Base-by-base conservation (phyloP, 2,888 invertebrate genomes). In the Hydraecia micacea region DNA sequence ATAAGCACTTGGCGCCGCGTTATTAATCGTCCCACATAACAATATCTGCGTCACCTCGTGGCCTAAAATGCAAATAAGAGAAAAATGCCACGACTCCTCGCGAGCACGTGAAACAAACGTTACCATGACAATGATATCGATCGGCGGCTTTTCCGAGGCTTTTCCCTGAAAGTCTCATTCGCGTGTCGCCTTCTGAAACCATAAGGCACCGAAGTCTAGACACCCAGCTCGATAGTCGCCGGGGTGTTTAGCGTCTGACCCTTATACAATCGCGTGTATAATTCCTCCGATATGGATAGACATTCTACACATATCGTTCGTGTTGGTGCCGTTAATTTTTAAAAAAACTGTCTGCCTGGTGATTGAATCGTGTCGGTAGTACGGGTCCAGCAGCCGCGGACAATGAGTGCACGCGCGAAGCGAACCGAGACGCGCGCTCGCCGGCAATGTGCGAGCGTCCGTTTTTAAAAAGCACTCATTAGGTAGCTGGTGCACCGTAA, bases 71-170 rank as follows among this genome's bases (percentile, higher is more conserved):
- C 95, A 95, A 96, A 96, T 95, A 92, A 80, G 89, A 93, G 92
- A 94, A 94, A 95, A 94, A 94, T 90, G 89, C 92, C 92, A 89
- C 91, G 92, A 92, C 91, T 94, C 92, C 93, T 93, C 90, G 86
- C 90, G 88, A 92, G 90, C 94, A 95, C 95, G 93, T 95, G 94
- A 96, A 96, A 95, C 96, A 95, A 93, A 93, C 95, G 96, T 96
- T 93, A 84, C 95, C 94, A 96, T 96, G 94, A 91, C 94, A 92
- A 97, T 95, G 70, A 88, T 96, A 97, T 97, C 96, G 97, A 97
- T 93, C 96, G 94, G 93, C 94, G 96, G 95, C 95, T 95, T 96
- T 96, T 95, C 96, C 95, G 95, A 96, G 95, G 94, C 95, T 95
- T 95, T 92, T 95, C 92, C 93, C 95, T 95, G 95, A 95, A 95